Evolutionary conservation across 2,888 invertebrate species (phyloP), one percentile per base, ranked within the genome.

Genomic region (Odontocolon sp.): DNA sequence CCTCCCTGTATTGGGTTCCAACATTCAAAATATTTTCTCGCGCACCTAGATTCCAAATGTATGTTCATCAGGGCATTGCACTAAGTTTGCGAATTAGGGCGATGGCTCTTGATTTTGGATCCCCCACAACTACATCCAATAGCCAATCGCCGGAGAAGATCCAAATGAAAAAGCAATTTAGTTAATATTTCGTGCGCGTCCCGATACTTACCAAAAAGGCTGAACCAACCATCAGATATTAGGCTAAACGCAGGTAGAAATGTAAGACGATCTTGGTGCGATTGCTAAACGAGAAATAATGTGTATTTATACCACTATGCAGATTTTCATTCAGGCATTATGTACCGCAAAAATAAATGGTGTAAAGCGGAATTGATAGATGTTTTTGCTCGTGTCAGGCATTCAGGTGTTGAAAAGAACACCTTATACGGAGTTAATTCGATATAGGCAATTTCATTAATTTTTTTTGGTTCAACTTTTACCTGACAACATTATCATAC

Each of bases 151-250:
- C 70, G 79, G 73, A 70, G 76, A 76, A 77, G 59, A 11, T 4
- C 50, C 14, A 11, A 42, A 45, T 47, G 40, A 18, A 47, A 59
- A 26, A 59, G 42, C 84, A 86, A 87, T 87, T 87, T 87, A 80
- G 82, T 82, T 85, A 87, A 85, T 87, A 85, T 47, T 61, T 71
- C 61, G 59, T 38, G 59, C 54, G 80, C 74, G 14, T 45, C 77
- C 40, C 38, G 64, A 14, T 54, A 69, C 16, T 59, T 72, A 72
- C 76, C 80, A 80, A 77, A 79, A 80, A 77, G 74, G 74, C 16
- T 11, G 18, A n/a, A 14, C 33, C n/a, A 63, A 72, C 75, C 64
- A 69, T 54, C 70, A 77, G 54, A 80, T 79, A 82, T 83, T 81
- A 63, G 78, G 77, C 78, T 82, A 76, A 83, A 80, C 79, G 70